Evolutionary conservation across 2,797 vertebrate species (phyloP).

Genomic region (Chelon auratus): DNA sequence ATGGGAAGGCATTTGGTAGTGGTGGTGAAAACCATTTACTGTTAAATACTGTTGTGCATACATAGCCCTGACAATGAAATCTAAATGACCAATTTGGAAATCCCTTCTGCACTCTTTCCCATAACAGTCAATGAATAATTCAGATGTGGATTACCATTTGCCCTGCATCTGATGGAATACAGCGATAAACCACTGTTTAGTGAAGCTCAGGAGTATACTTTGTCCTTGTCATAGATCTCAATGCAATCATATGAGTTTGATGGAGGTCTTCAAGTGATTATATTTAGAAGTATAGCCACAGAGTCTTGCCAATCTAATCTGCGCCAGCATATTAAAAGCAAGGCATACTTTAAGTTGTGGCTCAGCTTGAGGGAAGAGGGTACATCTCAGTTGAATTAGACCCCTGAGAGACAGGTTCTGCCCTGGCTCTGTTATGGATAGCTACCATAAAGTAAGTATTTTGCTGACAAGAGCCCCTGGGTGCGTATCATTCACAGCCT

Average conservation of each 20-base stretch:
- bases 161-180: constrained; percentile 16
- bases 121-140: constrained; percentile 51
- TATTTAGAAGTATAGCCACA: constrained; percentile 55
- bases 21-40: not conserved
- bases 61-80: not conserved
- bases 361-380: constrained; percentile 38
- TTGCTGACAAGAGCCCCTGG: constrained; percentile 69
- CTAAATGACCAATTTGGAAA: constrained; percentile 36
- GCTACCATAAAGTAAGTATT: constrained; percentile 63
- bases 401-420: constrained; percentile 46
- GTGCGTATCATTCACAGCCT: constrained; percentile 61
- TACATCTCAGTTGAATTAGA: constrained; percentile 57
- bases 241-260: constrained; percentile 48
- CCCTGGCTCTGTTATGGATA: constrained; percentile 61
- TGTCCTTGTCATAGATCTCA: constrained; percentile 54
- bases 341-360: constrained; percentile 47
- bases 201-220: constrained; percentile 40
- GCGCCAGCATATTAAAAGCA: constrained; percentile 42
- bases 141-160: constrained; percentile 25
- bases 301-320: constrained; percentile 36
- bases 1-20: not conserved
- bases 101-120: constrained; percentile 11
- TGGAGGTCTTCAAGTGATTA: constrained; percentile 52
- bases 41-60: constrained; percentile 6
- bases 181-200: constrained; percentile 41